phyloP scores from a whole-genome alignment of 1,140 invertebrate species.

The Ylistrum balloti region DNA sequence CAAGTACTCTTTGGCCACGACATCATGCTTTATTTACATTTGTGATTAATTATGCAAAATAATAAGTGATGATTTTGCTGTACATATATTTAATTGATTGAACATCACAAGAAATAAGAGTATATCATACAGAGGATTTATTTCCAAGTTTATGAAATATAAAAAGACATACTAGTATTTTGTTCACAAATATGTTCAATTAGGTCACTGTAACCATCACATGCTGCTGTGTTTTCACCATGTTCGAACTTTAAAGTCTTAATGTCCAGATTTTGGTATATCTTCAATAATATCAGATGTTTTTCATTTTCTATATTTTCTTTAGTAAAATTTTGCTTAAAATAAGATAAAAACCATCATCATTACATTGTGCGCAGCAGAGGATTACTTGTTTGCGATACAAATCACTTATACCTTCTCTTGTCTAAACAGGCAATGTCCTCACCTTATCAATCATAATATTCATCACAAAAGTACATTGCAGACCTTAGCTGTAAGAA shows the following conservation, averaged over 20 bases:
- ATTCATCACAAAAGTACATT: too few species aligned
- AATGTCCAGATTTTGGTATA: background rate
- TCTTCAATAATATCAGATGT: too few species aligned
- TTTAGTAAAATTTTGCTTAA: too few species aligned
- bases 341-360: too few species aligned
- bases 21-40: too few species aligned
- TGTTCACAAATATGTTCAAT: background rate
- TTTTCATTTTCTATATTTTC: background rate
- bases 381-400: too few species aligned
- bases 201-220: background rate
- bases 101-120: conserved; percentile 34
- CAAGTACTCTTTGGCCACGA: too few species aligned
- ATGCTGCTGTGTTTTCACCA: background rate
- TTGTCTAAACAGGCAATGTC: too few species aligned
- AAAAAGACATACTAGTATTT: conserved; percentile 40
- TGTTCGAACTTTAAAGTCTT: background rate
- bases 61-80: background rate
- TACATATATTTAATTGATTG: background rate
- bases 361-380: too few species aligned
- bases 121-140: conserved; percentile 13
- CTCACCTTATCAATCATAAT: too few species aligned
- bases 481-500: too few species aligned
- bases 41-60: background rate
- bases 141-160: conserved; percentile 28
- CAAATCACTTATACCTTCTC: too few species aligned